These are phyloP conservation scores for Hydrotaea cyrtoneurina DNA, from an alignment of 2,888 invertebrate genomes.

Conservation along the genomic window DNA sequence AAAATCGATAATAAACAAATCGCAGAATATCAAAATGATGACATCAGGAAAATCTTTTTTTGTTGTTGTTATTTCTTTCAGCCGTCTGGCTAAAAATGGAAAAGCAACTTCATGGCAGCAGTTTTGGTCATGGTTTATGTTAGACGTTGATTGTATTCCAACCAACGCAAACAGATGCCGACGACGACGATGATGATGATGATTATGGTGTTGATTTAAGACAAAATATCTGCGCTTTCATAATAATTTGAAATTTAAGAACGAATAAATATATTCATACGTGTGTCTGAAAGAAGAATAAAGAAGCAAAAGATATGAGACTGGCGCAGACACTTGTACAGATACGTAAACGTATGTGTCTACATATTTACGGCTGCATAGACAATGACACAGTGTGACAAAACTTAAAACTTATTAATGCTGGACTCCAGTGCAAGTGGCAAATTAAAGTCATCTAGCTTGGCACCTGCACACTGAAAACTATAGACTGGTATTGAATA, in stretches of 20 bases:
- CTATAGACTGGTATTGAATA: too few species aligned
- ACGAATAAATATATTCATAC: background rate
- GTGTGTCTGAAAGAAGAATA: background rate
- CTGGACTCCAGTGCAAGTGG: too few species aligned
- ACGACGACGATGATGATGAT: background rate
- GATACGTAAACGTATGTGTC: too few species aligned
- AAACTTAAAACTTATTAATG: too few species aligned
- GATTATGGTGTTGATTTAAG: background rate
- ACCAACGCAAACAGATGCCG: background rate
- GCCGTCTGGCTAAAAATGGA: background rate
- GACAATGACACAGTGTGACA: background rate
- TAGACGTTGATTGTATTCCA: background rate
- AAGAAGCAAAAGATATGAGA: background rate
- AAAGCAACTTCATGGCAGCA: background rate
- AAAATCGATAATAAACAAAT: too few species aligned
- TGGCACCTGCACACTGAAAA: too few species aligned
- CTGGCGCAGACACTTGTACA: background rate
- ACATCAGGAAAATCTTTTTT: background rate
- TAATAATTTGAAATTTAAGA: constrained; percentile 2
- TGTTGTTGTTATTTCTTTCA: background rate
- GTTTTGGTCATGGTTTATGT: background rate
- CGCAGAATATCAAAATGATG: background rate
- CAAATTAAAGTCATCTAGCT: too few species aligned
- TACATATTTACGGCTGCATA: too few species aligned
- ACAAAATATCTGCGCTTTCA: background rate